These are phyloP conservation scores for Bombyx mori DNA, from an alignment of 1,140 invertebrate species.

Conservation along the genomic window ASM3026992v2 NC_085112.1:5747501-5748000, in stretches of 20 bases:
- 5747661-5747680: too few species aligned
- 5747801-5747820: conserved; percentile 29
- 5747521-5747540: background rate
- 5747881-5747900: conserved; percentile 41
- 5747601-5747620: too few species aligned
- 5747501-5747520: conserved; percentile 20
- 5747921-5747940: conserved; percentile 39
- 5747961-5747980: conserved; percentile 43
- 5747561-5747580: too few species aligned
- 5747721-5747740: conserved; percentile 1
- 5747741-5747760: conserved; percentile 13
- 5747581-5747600: too few species aligned
- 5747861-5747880: conserved; percentile 46
- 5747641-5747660: too few species aligned
- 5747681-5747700: too few species aligned
- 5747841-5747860: conserved; percentile 49
- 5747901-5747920: conserved; percentile 39
- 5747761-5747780: conserved; percentile 36
- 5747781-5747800: conserved; percentile 15
- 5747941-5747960: conserved; percentile 36
- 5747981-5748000: conserved; percentile 43
- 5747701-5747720: background rate
- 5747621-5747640: too few species aligned
- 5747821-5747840: conserved; percentile 45
- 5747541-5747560: too few species aligned